A percentile compares a stretch with the other conserved stretches of the same genome.
phyloP scores from a whole-genome alignment of 2,888 invertebrate species.

The Perizoma affinitatum region DNA sequence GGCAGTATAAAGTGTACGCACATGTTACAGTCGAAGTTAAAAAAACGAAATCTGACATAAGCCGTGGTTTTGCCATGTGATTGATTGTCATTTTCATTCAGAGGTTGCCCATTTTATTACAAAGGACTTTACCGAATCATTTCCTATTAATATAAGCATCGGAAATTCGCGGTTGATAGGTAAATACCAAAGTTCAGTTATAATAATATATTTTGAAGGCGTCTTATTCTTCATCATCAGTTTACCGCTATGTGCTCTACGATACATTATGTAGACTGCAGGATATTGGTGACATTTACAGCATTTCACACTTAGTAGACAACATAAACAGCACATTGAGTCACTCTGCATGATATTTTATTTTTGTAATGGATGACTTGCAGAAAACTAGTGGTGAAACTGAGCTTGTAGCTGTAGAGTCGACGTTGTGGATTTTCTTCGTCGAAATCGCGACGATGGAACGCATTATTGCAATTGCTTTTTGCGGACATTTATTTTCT shows the following conservation, averaged over 20 bases:
- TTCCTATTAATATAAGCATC: too few relatives aligned
- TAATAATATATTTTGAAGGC: too few relatives aligned
- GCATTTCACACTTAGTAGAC: constrained; percentile 1
- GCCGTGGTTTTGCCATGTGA: too few relatives aligned
- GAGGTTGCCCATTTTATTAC: too few relatives aligned
- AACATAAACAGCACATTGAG: constrained; percentile 1
- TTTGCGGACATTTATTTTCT: not conserved
- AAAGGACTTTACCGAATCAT: too few relatives aligned
- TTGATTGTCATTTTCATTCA: too few relatives aligned
- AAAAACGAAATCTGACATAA: not conserved
- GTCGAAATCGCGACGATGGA: not conserved
- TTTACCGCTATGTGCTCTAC: too few relatives aligned
- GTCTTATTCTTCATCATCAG: too few relatives aligned
- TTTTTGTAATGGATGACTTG: constrained; percentile 38
- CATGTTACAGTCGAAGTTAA: constrained; percentile 20
- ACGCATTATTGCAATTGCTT: constrained; percentile 21
- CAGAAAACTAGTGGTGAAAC: constrained; percentile 18
- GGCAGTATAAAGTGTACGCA: not conserved
- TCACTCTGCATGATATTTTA: constrained; percentile 26
- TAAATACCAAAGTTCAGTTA: too few relatives aligned
- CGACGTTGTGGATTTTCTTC: constrained; percentile 12
- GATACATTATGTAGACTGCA: too few relatives aligned
- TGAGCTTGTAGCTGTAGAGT: constrained; percentile 9
- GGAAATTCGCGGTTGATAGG: too few relatives aligned
- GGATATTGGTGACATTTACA: not conserved